These are phyloP conservation scores for Drosophila niveifrons DNA, from an alignment of 2,888 invertebrate genomes.

Conservation along the genomic window DNA sequence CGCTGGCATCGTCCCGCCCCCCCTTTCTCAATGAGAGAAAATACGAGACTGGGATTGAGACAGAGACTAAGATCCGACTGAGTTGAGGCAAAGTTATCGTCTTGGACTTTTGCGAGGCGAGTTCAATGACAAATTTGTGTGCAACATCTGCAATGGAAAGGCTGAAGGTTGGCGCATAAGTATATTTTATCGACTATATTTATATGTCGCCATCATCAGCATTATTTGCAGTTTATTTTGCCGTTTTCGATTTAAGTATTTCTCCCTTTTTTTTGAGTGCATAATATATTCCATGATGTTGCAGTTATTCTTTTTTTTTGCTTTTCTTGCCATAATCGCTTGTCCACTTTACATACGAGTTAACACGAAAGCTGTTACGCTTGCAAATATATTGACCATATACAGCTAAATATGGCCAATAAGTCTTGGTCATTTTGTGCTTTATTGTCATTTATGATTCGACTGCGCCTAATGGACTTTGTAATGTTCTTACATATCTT, in stretches of 20 bases:
- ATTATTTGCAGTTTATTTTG: slow-evolving; percentile 75
- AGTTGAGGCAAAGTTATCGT: slow-evolving; percentile 7
- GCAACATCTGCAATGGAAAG: slow-evolving; percentile 55
- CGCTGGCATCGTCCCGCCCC: background rate
- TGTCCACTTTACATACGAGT: slow-evolving; percentile 16
- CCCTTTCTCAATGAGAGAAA: background rate
- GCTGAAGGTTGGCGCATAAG: slow-evolving; percentile 19
- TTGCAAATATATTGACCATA: slow-evolving; percentile 6
- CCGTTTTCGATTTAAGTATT: slow-evolving; percentile 10
- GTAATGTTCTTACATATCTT: background rate
- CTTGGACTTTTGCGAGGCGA: slow-evolving; percentile 28
- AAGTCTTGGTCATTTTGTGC: background rate
- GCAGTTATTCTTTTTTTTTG: slow-evolving; percentile 29
- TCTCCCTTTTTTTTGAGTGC: slow-evolving; percentile 6
- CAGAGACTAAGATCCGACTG: background rate
- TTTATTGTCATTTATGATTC: slow-evolving; percentile 3
- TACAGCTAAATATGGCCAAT: slow-evolving; percentile 2
- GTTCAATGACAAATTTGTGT: slow-evolving; percentile 76
- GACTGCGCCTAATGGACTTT: slow-evolving; percentile 16
- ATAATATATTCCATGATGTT: slow-evolving; percentile 40
- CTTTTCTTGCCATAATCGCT: slow-evolving; percentile 3
- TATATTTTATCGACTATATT: slow-evolving; percentile 51
- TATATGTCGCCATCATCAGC: slow-evolving; percentile 51
- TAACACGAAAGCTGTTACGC: slow-evolving; percentile 10
- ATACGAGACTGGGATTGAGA: background rate